Percentiles rank a stretch among this genome's conserved stretches.
phyloP scores from a whole-genome alignment of 2,797 vertebrate species.

The Oreochromis grahami region DNA sequence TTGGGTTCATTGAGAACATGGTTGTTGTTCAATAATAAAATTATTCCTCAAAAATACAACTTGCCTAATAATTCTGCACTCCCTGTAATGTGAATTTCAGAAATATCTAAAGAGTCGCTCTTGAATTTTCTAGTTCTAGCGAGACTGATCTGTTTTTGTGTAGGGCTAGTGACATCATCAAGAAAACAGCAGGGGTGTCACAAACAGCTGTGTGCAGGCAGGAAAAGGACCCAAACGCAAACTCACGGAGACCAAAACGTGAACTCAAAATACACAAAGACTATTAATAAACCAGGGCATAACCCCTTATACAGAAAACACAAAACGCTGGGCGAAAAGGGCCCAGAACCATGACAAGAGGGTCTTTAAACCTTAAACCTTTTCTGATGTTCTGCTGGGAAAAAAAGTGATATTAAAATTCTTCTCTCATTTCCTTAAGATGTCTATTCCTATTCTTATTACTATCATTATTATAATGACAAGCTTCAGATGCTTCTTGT shows the following conservation, averaged over 20 bases:
- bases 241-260: neutral
- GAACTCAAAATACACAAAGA: neutral
- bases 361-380: neutral
- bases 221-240: neutral
- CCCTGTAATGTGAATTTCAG: accelerated
- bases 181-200: too few species aligned
- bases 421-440: neutral
- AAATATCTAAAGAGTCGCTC: neutral
- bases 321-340: accelerated
- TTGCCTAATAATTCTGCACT: too few species aligned
- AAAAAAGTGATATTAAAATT: neutral
- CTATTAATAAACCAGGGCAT: neutral
- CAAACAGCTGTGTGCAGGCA: neutral
- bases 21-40: too few species aligned
- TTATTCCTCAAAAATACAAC: too few species aligned
- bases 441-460: neutral
- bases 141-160: neutral
- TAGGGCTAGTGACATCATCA: too few species aligned
- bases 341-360: accelerated
- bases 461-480: neutral
- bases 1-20: too few species aligned
- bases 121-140: neutral
- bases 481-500: neutral
- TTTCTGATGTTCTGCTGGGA: neutral
- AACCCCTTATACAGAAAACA: neutral